Conservation (phyloP, 2,797 vertebrate genomes). For the Pangasius larnaudii region DNA sequence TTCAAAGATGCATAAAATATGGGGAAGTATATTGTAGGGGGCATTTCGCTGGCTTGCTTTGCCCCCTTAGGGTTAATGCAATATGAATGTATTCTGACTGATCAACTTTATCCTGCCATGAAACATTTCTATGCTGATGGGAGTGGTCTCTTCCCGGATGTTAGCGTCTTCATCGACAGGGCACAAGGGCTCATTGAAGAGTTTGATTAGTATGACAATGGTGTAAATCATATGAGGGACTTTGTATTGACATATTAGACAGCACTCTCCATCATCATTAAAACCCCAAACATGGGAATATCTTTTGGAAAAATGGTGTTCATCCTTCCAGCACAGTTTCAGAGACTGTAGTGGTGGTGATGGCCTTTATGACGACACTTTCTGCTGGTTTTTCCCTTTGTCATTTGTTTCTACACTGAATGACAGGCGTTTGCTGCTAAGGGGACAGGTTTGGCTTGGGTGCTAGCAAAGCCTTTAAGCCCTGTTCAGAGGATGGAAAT, state of each 20-base stretch:
- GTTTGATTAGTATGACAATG: neutral
- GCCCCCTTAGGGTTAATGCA: neutral
- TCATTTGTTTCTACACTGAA: neutral
- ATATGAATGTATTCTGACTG: neutral
- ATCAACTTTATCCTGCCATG: no score
- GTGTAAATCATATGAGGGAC: neutral
- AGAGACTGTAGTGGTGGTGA: neutral
- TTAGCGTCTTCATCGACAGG: neutral
- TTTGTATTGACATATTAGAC: neutral
- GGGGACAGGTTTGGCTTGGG: neutral
- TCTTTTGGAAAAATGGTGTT: neutral
- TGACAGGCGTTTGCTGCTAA: neutral
- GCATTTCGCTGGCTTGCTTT: neutral
- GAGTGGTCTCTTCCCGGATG: neutral
- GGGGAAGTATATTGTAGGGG: neutral
- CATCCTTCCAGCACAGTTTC: neutral
- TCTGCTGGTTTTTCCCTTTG: neutral
- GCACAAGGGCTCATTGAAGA: neutral
- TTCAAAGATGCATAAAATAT: neutral
- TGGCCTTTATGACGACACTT: neutral
- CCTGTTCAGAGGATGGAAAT: conserved; percentile 7
- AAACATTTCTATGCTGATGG: neutral
- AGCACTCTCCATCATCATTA: neutral
- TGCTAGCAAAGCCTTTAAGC: neutral
- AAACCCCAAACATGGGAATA: neutral